Conservation (phyloP, 2,113 vertebrate genomes). For the Microcebus jonahi region DNA sequence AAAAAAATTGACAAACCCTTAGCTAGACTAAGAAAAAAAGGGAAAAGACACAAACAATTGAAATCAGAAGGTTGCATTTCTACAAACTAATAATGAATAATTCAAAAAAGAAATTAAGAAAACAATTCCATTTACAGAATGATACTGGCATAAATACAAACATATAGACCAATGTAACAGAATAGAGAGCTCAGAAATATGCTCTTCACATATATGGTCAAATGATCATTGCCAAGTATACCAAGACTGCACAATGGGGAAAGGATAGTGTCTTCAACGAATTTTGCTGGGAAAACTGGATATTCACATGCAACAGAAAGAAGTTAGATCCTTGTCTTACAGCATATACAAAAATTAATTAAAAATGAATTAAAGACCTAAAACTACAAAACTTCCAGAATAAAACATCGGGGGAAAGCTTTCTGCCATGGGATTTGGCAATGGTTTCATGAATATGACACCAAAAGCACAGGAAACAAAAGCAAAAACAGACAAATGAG, state of each 20-base stretch:
- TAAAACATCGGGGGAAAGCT: neutral
- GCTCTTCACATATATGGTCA: neutral
- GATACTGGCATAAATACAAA: neutral
- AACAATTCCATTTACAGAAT: neutral
- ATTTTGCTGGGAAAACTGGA: neutral
- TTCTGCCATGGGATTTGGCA: neutral
- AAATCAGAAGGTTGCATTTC: neutral
- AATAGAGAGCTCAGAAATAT: neutral
- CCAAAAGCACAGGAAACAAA: neutral
- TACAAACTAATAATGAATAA: neutral
- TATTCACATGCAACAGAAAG: neutral
- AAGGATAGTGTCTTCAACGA: neutral
- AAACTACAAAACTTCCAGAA: neutral
- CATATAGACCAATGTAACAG: neutral
- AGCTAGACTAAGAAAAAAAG: neutral
- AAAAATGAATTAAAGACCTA: neutral
- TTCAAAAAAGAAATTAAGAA: neutral
- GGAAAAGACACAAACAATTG: neutral
- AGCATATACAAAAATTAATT: neutral
- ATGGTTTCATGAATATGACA: neutral
- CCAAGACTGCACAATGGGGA: neutral
- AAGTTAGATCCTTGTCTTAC: neutral
- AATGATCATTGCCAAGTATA: neutral
- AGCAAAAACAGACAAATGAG: neutral
- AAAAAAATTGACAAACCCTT: neutral